Conservation (phyloP, 2,113 vertebrate species). For the Pollimyrus isidori region DNA sequence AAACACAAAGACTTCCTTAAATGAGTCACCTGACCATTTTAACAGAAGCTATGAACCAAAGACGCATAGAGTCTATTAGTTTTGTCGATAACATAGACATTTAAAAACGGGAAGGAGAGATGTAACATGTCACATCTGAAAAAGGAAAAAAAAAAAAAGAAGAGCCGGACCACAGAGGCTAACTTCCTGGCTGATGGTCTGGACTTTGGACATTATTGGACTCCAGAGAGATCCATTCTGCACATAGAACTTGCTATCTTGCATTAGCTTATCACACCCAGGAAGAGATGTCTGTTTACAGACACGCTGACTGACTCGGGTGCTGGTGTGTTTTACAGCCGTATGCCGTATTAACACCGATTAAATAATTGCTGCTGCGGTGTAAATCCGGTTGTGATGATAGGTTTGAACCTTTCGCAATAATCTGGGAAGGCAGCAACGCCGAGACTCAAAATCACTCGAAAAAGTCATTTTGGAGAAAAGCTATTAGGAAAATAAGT, state of each 20-base stretch:
- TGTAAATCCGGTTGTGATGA: background rate
- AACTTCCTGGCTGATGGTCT: background rate
- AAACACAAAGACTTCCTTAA: background rate
- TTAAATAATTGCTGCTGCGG: background rate
- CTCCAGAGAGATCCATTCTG: background rate
- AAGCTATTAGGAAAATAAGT: background rate
- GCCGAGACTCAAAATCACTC: background rate
- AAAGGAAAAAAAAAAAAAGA: background rate
- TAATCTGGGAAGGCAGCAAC: background rate
- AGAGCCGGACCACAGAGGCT: background rate
- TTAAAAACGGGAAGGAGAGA: background rate
- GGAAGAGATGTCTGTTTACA: background rate
- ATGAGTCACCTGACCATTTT: background rate
- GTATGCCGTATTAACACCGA: background rate
- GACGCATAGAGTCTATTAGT: background rate
- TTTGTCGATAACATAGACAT: background rate
- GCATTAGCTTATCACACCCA: background rate
- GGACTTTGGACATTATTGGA: background rate
- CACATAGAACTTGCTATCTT: background rate
- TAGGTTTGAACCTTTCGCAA: background rate
- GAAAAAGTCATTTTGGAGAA: background rate
- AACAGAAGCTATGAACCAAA: background rate
- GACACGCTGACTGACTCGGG: background rate
- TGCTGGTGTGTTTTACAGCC: background rate
- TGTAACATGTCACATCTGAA: background rate